Conservation (phyloP, 2,797 vertebrate species). For the Alfaro cultratus region DNA sequence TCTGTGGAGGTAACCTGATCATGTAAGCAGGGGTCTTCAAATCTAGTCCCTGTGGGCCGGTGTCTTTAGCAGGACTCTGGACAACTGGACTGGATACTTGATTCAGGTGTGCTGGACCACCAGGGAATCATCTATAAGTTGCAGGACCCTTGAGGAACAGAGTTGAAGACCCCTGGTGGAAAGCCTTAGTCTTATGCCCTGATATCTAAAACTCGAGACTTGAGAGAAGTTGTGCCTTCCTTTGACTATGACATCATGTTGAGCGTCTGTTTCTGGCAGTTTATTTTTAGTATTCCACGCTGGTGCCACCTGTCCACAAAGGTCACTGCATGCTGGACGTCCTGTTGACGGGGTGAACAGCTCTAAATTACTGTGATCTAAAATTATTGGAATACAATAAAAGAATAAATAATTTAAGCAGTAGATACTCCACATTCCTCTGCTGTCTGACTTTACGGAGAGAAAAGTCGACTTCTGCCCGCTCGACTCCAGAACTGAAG, state of each 20-base stretch:
- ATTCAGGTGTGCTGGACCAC: too few relatives aligned
- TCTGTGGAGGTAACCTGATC: too few relatives aligned
- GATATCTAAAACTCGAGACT: neutral
- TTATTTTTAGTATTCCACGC: neutral
- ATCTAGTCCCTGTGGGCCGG: too few relatives aligned
- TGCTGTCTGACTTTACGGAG: neutral
- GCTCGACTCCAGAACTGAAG: neutral
- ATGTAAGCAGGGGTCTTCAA: too few relatives aligned
- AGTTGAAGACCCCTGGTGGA: neutral
- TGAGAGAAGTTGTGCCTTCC: neutral
- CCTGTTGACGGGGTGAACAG: neutral
- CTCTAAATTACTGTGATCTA: neutral
- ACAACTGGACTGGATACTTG: too few relatives aligned
- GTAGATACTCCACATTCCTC: neutral
- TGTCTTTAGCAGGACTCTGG: too few relatives aligned
- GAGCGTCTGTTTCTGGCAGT: neutral
- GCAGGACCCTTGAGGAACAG: too few relatives aligned
- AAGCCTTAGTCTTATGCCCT: neutral
- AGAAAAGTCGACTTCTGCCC: neutral
- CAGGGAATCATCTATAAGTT: too few relatives aligned
- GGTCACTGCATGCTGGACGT: neutral
- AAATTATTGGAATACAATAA: neutral
- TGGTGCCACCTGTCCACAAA: neutral
- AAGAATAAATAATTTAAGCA: neutral
- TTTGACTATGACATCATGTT: neutral